A percentile compares a stretch with the other conserved stretches of the same genome.
Evolutionary conservation across 2,888 invertebrate genomes (phyloP).

Genomic region (Conops quadrifasciatus): DNA sequence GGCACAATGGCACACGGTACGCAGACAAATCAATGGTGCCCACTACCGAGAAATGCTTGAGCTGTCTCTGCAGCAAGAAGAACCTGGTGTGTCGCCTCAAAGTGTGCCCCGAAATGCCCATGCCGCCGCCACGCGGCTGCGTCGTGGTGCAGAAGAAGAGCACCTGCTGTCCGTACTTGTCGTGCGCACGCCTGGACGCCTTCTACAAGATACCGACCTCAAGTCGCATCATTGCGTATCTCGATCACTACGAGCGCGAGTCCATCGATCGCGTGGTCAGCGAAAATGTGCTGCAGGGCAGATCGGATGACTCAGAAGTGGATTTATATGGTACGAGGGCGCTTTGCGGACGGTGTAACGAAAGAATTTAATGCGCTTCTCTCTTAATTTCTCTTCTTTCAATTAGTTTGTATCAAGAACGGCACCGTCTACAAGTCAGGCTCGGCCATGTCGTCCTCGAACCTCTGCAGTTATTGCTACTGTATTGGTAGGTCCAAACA

Average conservation of each 20-base stretch:
- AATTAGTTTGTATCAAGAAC: slow-evolving; percentile 61
- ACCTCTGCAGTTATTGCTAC: slow-evolving; percentile 87
- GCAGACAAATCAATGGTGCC: slow-evolving; percentile 73
- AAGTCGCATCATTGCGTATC: slow-evolving; percentile 60
- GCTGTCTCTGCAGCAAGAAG: slow-evolving; percentile 77
- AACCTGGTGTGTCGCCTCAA: slow-evolving; percentile 80
- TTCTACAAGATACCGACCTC: slow-evolving; percentile 59
- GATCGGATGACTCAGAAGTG: slow-evolving; percentile 63
- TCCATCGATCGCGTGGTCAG: slow-evolving; percentile 63
- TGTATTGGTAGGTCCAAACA: slow-evolving; percentile 70
- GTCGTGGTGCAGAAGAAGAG: slow-evolving; percentile 74
- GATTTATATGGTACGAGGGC: slow-evolving; percentile 55
- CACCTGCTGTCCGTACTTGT: slow-evolving; percentile 80
- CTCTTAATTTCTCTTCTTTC: too few relatives aligned
- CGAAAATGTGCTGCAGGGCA: slow-evolving; percentile 59
- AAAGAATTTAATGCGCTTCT: neutral
- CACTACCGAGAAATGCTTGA: slow-evolving; percentile 80
- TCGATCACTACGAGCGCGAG: slow-evolving; percentile 62
- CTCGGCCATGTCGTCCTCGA: slow-evolving; percentile 82
- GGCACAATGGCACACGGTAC: slow-evolving; percentile 76
- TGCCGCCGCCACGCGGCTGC: slow-evolving; percentile 79
- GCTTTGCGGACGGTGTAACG: too few relatives aligned
- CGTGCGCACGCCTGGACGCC: slow-evolving; percentile 73
- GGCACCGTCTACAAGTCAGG: slow-evolving; percentile 63
- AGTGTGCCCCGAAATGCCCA: slow-evolving; percentile 78